Base-by-base conservation (phyloP, 2,113 vertebrate genomes). In the Cottus gobio region DNA sequence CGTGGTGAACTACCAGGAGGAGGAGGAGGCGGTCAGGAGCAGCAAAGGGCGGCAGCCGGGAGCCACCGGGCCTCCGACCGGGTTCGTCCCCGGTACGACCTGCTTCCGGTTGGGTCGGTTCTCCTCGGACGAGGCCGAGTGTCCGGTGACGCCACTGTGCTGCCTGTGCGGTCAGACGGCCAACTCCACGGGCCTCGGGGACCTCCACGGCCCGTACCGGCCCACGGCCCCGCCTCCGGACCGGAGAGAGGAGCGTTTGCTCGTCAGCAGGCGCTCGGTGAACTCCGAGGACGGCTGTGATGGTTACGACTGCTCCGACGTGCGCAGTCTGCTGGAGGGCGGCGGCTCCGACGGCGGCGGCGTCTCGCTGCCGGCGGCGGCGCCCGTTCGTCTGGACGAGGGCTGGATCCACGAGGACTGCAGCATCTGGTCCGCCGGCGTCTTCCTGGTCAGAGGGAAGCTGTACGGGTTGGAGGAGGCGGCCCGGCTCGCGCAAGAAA, bases 371-470 rank as follows among this genome's bases (percentile, higher is more conserved):
- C 36, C 71, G 0, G 65, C 88, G 64, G 73, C 8, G 64, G 74
- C 8, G 26, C 63, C 82, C 36, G 57, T 69, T 31, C 68, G 52
- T 4, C n/a, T 84, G 65, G 52, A 77, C 1, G 95, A 95, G 82
- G 81, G 75, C 80, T 96, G 95, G 95, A 73, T 96, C 62, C 95
- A 96, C 10, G 94, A 95, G 82, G 95, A 96, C 90, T 96, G 95
- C 22, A 91, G 91, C 2, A 86, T 95, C 70, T 96, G 95, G 95
- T 92, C 93, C 1, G 61, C 91, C 0, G 93, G 93, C 0, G 87
- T 96, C 34, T 96, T 95, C 84, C 88, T 96, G 13, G 91, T 96
- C 60, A 77, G 92, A 71, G 95, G 95, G 20, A 94, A 85, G 74
- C 87, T 96, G 57, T 95, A 95, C 5, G 95, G 95, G 2, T 42